Base-by-base conservation (phyloP, 2,797 vertebrate species). In the Phrynocephalus vlangalii region DNA sequence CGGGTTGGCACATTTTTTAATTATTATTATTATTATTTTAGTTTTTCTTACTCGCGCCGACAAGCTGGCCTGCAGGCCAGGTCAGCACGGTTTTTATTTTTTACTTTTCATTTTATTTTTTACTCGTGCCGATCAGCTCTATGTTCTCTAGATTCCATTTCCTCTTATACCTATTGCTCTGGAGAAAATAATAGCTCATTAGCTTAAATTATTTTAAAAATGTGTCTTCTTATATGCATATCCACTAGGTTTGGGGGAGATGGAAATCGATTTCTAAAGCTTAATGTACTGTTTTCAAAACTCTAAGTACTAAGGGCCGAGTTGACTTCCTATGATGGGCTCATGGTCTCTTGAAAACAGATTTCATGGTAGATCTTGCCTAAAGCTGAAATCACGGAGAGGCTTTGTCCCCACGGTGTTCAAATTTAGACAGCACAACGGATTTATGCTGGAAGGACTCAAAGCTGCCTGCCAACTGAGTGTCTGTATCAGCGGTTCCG, bases 131-230 rank as follows among this genome's bases (percentile, higher is more conserved):
- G 60, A 38, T 38, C 38, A 38, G 38, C 38, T 38, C 38, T 38
- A 4, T 87, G 88, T 68, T 81, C 76, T 52, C n/a, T 86, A 67
- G 56, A 79, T 94, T 94, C 95, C 89, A 92, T 88, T 91, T n/a
- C n/a, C n/a, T n/a, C n/a, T 94, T 94, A 93, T 89, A 92, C 93
- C 89, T 94, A 26, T 87, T 80, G 73, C 92, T 92, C 91, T 85
- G 88, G 91, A 93, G 91, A 92, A 90, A 92, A 90, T 92, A 91
- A 28, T 15, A 80, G 75, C 91, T 90, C 80, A 80, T 86, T 91
- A 92, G 91, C 89, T 86, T 18, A 90, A 91, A 87, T 10, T 72
- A 63, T 90, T 16, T 3, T 52, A 18, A 15, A 88, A 86, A 91
- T 66, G 79, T 89, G 78, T 33, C 66, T 48, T 66, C 28, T 38